Evolutionary conservation across 2,797 vertebrate genomes (phyloP), one percentile per base, ranked within the genome.

Genomic region (Octomys mimax): DNA sequence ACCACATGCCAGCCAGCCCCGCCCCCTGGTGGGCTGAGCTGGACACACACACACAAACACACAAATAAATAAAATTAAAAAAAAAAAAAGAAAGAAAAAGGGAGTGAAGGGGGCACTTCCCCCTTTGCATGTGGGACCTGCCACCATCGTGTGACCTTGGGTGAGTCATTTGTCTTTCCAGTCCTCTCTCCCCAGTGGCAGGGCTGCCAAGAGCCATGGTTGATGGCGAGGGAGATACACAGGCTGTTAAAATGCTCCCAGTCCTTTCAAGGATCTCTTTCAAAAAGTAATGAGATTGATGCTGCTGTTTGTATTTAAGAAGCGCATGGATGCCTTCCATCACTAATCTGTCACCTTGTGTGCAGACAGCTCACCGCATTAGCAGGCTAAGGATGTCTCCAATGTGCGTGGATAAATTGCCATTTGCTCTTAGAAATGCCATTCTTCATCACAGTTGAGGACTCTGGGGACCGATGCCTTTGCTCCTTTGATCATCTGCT

Each of bases 381-480:
- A 52, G 9, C 82, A 5, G 18, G 14, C 83, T 78, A 52, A 92
- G 31, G 87, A 87, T 68, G 66, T 80, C 81, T 73, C 78, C 28
- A 80, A 31, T 39, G 21, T 8, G 14, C 68, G 85, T 26, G 57
- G 39, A 87, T 92, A 79, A 92, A 68, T 94, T 92, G 59, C n/a
- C 80, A 52, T 21, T 28, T 81, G 36, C 39, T 71, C 33, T 95
- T 94, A 70, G 61, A 78, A 57, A 66, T 92, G 84, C 78, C 33
- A 26, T 18, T 90, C 83, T 78, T 84, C 87, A 94, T 96, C 70
- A 59, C 21, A 79, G 31, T 64, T 33, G 46, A 96, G 19, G 70
- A 81, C 82, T 86, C 91, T 21, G 90, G 24, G n/a, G 75, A 80
- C 87, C 95, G 73, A 88, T 92, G n/a, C n/a, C 79, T 79, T 88